Evolutionary conservation across 2,113 vertebrate species (phyloP), one percentile per base, ranked within the genome.

Genomic region (Pomatostomus ruficeps): DNA sequence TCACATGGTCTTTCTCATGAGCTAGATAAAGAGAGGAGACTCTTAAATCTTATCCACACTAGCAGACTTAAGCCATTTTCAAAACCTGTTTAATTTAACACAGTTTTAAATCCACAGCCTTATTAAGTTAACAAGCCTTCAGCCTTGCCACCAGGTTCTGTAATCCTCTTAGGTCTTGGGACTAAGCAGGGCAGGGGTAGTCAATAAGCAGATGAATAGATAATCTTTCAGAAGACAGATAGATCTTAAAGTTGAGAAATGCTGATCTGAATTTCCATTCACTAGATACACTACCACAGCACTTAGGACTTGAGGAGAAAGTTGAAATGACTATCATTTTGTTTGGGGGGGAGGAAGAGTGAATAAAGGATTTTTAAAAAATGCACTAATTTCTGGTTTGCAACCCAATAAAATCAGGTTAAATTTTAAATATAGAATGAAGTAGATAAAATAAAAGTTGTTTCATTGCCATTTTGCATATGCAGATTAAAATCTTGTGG

Each of bases 11-110:
- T 75, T 68, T 91, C 85, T 38, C 74, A 59, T 73, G 58, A 70
- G 58, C 40, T 71, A 51, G 78, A 54, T 88, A 29, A 81, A 88
- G 68, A 95, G 54, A 86, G 58, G 48, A 97, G 81, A 46, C 52
- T 78, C 43, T 81, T 91, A 88, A 95, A 92, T 82, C 85, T 94
- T 67, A 91, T 33, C 78, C 43, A 28, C 46, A 29, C 49, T 48
- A 48, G 75, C 71, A 80, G 46, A 70, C 62, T 83, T 96, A 95
- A 96, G 91, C 82, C 78, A 55, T 95, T 94, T 97, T 91, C 59
- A 94, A 95, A 95, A 96, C 75, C 85, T 88, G 89, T 97, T 93
- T 93, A 93, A 80, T 88, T 90, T 96, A 95, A 95, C 95, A 91
- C 87, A 91, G 87, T 93, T 97, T 95, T 85, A 94, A 97, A 88